A percentile compares a stretch with the other conserved stretches of the same genome.
Evolutionary conservation across 2,113 vertebrate genomes (phyloP).

Genomic region (Spilogale gracilis): DNA sequence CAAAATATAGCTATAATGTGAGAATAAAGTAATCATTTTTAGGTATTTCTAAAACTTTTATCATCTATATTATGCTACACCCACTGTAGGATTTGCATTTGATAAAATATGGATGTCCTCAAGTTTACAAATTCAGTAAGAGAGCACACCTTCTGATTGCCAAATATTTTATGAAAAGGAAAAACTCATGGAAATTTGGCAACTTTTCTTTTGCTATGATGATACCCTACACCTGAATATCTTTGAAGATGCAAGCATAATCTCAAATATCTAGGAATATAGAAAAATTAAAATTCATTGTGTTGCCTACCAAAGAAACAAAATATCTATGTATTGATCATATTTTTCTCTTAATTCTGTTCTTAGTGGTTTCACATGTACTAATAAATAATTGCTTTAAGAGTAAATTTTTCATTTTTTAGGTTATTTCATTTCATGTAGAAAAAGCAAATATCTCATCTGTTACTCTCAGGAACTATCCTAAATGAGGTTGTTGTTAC

Average conservation of each 20-base stretch:
- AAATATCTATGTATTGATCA: background rate
- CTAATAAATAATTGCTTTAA: background rate
- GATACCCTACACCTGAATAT: background rate
- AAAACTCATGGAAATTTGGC: background rate
- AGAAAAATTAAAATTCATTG: background rate
- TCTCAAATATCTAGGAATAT: background rate
- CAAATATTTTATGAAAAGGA: background rate
- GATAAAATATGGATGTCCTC: background rate
- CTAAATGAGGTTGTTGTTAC: background rate
- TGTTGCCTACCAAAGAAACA: background rate
- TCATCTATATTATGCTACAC: background rate
- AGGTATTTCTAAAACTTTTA: background rate
- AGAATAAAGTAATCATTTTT: background rate
- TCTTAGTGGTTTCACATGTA: background rate
- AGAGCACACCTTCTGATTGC: background rate
- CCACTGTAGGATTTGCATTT: background rate
- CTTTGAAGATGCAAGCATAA: background rate
- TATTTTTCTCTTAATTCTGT: conserved; percentile 51
- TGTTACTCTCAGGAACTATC: background rate
- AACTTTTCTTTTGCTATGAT: background rate
- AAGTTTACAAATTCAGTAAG: background rate
- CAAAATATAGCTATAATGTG: background rate
- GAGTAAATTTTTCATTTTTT: background rate
- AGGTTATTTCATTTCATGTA: conserved; percentile 11
- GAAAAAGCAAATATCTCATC: background rate